Evolutionary conservation across 2,113 vertebrate genomes (phyloP).

Genomic region (Notarius quadriscutis): DNA sequence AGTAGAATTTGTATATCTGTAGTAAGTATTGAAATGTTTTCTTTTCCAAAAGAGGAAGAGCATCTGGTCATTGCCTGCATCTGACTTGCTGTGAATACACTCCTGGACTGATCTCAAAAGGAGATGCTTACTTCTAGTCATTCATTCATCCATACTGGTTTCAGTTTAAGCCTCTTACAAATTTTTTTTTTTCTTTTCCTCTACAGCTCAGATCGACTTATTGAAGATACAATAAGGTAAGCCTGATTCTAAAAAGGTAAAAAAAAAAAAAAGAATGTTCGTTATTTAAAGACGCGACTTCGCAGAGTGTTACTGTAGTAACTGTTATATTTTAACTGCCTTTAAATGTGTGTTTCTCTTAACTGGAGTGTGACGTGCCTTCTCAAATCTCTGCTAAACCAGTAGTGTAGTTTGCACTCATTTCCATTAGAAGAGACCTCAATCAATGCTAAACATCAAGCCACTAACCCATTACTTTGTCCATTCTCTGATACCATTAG

Average conservation of each 20-base stretch:
- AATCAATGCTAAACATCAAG: constrained; percentile 31
- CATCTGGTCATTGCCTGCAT: neutral
- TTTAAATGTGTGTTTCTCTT: neutral
- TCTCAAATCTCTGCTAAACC: constrained; percentile 17
- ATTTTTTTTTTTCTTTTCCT: constrained; percentile 23
- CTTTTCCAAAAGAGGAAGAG: neutral
- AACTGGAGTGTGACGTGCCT: neutral
- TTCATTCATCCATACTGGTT: constrained; percentile 15
- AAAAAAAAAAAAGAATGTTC: too few species aligned
- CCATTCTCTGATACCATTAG: constrained; percentile 44
- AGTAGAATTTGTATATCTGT: neutral
- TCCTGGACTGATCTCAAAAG: neutral
- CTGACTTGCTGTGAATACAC: neutral
- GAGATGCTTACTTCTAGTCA: neutral
- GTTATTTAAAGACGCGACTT: neutral
- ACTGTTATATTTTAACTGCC: neutral
- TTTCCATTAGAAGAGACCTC: constrained; percentile 35
- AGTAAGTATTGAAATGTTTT: neutral
- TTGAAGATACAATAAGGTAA: constrained; percentile 99
- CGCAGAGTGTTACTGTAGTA: neutral
- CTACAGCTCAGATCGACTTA: constrained; percentile 92
- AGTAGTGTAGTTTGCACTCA: constrained; percentile 14
- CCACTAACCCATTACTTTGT: constrained; percentile 48
- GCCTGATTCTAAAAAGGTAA: constrained; percentile 34
- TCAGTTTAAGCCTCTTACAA: constrained; percentile 29